phyloP scores from a whole-genome alignment of 2,888 invertebrate species.

The Cyrtodaria siliqua region DNA sequence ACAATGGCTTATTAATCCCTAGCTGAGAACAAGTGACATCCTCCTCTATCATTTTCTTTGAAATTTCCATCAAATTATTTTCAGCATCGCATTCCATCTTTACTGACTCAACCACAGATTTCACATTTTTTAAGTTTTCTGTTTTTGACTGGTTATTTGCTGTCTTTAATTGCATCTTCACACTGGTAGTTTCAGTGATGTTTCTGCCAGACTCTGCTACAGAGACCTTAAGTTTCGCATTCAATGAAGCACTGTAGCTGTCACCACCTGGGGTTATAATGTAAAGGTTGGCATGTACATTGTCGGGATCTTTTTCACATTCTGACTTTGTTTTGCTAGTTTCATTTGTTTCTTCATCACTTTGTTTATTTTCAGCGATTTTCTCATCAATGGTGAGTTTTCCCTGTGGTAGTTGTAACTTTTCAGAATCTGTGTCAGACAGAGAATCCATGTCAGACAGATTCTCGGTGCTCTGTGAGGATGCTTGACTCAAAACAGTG shows the following conservation, averaged over 20 bases:
- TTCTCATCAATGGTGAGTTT: background rate
- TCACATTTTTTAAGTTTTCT: too few relatives aligned
- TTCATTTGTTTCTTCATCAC: background rate
- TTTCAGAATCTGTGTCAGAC: slow-evolving; percentile 26
- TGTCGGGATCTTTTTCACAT: background rate
- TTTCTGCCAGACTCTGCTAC: too few relatives aligned
- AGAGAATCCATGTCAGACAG: slow-evolving; percentile 20
- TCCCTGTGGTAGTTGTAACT: background rate
- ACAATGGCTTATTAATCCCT: too few relatives aligned
- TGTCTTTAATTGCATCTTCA: too few relatives aligned
- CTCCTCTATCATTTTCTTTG: too few relatives aligned
- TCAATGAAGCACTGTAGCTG: slow-evolving; percentile 14
- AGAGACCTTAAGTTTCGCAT: background rate
- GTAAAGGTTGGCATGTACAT: background rate
- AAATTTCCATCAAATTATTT: too few relatives aligned
- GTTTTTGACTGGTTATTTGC: too few relatives aligned
- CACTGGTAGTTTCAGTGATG: too few relatives aligned
- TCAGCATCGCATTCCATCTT: too few relatives aligned
- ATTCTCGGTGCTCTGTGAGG: slow-evolving; percentile 11
- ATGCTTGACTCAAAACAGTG: slow-evolving; percentile 18
- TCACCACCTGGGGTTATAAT: slow-evolving; percentile 44
- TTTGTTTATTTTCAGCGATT: background rate
- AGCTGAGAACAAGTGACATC: too few relatives aligned
- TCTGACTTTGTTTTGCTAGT: background rate
- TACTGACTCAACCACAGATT: too few relatives aligned